Evolutionary conservation across 2,888 invertebrate species (phyloP), one percentile per base, ranked within the genome.

Genomic region (Noctuana brunneofusca): DNA sequence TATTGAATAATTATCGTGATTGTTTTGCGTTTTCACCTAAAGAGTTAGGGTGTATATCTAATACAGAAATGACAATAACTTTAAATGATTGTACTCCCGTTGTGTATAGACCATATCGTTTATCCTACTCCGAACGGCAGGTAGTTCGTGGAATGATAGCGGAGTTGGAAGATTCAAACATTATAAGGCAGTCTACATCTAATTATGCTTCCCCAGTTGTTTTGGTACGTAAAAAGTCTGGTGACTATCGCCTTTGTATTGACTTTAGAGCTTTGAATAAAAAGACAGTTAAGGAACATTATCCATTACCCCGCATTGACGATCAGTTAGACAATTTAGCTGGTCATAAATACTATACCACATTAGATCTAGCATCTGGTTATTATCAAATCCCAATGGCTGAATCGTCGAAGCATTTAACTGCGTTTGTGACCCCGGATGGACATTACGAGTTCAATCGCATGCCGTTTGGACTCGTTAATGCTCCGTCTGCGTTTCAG

Each of bases 361-460:
- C 62, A 1, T 24, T 67, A 3, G 66, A 68, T 30, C 38, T 68
- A 6, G 64, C 64, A 0, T 65, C 65, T 2, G 66, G 65, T 1
- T 67, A 67, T 35, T 67, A 68, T 16, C 67, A 66, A 38, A 75
- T 80, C 0, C 64, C 66, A 3, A 63, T 80, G 8, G 58, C 68
- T n/a, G 66, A 70, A 43, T n/a, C 20, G 1, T 67, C 63, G 8
- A 62, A 62, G 49, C 64, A 69, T 54, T 49, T 64, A 1, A 67
- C 67, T 1, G 63, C 66, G 1, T 68, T 67, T 35, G 43, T 67
- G 0, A 67, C 67, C 4, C 66, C 66, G 1, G 64, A 64, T 16
- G 67, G 67, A 0, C 60, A 63, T 9, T 68, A 58, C 12, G 62
- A 67, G 53, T 68, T 64, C 18, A 68, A 64, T 14, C 22, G 66